Evolutionary conservation across 1,140 invertebrate species (phyloP), one percentile per base, ranked within the genome.

Genomic region (Nebria ingens): DNA sequence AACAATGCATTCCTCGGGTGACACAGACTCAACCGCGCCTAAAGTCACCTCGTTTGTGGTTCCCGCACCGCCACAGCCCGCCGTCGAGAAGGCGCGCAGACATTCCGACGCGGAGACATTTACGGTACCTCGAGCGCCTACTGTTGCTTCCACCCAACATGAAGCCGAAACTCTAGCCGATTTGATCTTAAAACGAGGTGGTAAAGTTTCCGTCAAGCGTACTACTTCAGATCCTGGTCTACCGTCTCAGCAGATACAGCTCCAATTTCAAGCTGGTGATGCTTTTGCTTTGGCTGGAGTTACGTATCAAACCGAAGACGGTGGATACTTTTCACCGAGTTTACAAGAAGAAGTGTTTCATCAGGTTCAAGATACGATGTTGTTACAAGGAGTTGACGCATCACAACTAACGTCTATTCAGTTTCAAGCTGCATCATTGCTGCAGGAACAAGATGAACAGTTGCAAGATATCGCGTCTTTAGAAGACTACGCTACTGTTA

Each of bases 341-440:
- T 70, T 87, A 20, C 83, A 86, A 64, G 85, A 87, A 54, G 87
- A 89, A 64, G 86, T 89, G 1, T 89, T 83, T 59, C 77, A 87
- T 59, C 86, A 83, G 61, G 83, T 85, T 0, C 80, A 81, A 20
- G 84, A 86, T 58, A 81, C 79, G 15, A 84, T 86, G 68, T 68
- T 86, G 25, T 68, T 86, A 19, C 83, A 87, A 61, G 71, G 73
- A 2, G 78, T 79, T 19, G 78, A 80, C 65, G 76, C 82, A 2
- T 77, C 79, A 58, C 82, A 89, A 65, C 76, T 90, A 54, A 73
- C 64, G 11, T 65, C 62, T 15, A 66, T 71, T 34, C 64, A 78
- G 71, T 79, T 80, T 63, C 78, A 79, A 71, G 67, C 77, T 23
- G 69, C 77, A 2, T 68, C 69, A 54, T 64, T 79, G 1, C 62